Evolutionary conservation across 2,888 invertebrate genomes (phyloP), one percentile per base, ranked within the genome.

Genomic region (Ophioninae sp.): DNA sequence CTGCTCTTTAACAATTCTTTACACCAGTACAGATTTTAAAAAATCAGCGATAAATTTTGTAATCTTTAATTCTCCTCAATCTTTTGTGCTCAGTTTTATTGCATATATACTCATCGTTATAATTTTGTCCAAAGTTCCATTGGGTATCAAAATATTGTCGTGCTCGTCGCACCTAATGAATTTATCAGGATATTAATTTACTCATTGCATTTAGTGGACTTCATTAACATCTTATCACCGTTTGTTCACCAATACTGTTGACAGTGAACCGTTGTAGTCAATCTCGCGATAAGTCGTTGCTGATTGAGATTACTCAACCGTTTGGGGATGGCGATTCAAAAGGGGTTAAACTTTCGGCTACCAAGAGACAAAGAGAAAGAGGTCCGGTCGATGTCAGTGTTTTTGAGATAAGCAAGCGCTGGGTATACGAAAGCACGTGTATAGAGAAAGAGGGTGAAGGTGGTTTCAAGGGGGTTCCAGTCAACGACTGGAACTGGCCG

Each of bases 351-450:
- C 21, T 44, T 10, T 39, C 7, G 30, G 37, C 30, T 7, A 56
- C 7, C 6, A 68, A 68, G 67, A 39, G 44, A 44, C n/a, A 56
- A 50, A 50, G 23, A 50, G 65, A 65, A 50, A 41, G 13, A 13
- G 39, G n/a, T 13, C 39, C 20, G 44, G 44, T 17, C 72, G 72
- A 21, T 70, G 82, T 87, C 88, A 83, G 89, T 90, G 89, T 90
- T 91, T 91, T 91, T 85, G 88, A 90, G 91, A 91, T 91, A 91
- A 91, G 91, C 91, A 90, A 89, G 87, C 86, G 57, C 72, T 30
- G 23, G 65, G 67, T 39, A 80, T 72, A 76, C 77, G 77, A 73
- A n/a, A 67, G 70, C 41, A 56, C 62, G 64, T 62, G 65, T 59
- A 77, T 61, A 64, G 23, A 73, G 50, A 30, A 30, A 37, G 37